These are phyloP conservation scores for Paratilapia polleni DNA, from an alignment of 2,113 vertebrate species.

Conservation along the genomic window DNA sequence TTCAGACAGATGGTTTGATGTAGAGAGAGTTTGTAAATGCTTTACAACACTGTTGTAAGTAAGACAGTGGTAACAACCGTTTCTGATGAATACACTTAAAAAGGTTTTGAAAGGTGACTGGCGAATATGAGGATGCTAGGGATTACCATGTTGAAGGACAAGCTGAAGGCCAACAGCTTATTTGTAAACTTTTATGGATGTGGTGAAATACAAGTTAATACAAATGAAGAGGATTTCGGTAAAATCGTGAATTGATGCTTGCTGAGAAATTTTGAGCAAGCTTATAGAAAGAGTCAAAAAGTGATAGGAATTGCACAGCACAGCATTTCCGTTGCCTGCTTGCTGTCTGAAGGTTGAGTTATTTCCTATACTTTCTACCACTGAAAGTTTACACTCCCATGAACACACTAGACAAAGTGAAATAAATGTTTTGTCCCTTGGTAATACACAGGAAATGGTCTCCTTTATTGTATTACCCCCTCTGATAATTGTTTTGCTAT, in stretches of 20 bases:
- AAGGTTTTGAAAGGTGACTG: background rate
- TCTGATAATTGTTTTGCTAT: conserved; percentile 66
- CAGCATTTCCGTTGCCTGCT: conserved; percentile 12
- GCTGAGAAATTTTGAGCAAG: background rate
- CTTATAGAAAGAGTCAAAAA: background rate
- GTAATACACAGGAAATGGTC: conserved; percentile 61
- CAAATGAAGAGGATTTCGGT: background rate
- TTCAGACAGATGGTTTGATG: background rate
- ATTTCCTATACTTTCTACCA: conserved; percentile 38
- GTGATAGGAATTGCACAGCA: conserved; percentile 24
- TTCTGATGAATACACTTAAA: background rate
- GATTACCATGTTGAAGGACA: background rate
- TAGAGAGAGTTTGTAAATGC: background rate
- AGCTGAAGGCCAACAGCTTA: background rate
- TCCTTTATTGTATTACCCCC: conserved; percentile 62
- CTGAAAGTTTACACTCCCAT: conserved; percentile 47
- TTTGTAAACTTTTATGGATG: background rate
- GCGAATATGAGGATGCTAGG: background rate
- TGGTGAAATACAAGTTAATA: background rate
- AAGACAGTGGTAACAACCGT: background rate
- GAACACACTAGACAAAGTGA: conserved; percentile 64
- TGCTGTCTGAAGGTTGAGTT: conserved; percentile 42
- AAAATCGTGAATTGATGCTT: background rate
- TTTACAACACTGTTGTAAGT: background rate
- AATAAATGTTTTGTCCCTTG: conserved; percentile 65